Conservation (phyloP, 2,113 vertebrate genomes). For the Platanista minor region DNA sequence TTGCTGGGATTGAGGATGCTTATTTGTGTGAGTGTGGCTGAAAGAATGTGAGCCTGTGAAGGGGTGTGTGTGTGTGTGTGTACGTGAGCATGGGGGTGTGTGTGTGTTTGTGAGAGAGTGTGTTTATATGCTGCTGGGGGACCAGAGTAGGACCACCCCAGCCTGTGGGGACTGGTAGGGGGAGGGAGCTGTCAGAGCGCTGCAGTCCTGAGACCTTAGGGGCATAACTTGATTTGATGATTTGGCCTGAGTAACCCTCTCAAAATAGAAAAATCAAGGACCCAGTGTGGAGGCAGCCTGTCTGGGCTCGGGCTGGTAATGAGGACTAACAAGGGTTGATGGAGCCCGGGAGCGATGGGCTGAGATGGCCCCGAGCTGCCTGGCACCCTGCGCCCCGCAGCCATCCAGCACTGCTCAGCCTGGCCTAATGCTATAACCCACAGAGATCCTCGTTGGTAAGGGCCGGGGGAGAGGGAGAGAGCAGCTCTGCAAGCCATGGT, state of each 20-base stretch:
- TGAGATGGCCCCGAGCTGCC: conserved; percentile 64
- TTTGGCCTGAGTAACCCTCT: conserved; percentile 62
- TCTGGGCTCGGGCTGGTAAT: conserved; percentile 69
- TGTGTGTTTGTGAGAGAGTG: not conserved
- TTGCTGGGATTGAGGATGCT: not conserved
- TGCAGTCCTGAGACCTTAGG: conserved; percentile 36
- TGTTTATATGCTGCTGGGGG: not conserved
- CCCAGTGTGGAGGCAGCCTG: conserved; percentile 73
- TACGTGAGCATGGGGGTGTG: not conserved
- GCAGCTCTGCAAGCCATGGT: not conserved
- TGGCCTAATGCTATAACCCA: conserved; percentile 36
- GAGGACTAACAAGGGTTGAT: conserved; percentile 71
- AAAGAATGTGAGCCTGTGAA: not conserved
- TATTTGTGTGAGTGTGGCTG: not conserved
- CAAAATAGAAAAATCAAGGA: conserved; percentile 71
- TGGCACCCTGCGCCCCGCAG: conserved; percentile 55
- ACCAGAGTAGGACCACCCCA: not conserved
- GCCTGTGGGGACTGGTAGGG: not conserved
- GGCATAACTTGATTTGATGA: conserved; percentile 71
- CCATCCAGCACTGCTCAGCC: conserved; percentile 11
- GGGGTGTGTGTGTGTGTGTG: not conserved
- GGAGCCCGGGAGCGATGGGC: conserved; percentile 52
- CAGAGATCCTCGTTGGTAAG: conserved; percentile 39
- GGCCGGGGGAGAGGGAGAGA: not conserved
- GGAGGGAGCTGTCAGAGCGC: not conserved